phyloP scores from a whole-genome alignment of 2,113 vertebrate genomes.

The Trachemys scripta region DNA sequence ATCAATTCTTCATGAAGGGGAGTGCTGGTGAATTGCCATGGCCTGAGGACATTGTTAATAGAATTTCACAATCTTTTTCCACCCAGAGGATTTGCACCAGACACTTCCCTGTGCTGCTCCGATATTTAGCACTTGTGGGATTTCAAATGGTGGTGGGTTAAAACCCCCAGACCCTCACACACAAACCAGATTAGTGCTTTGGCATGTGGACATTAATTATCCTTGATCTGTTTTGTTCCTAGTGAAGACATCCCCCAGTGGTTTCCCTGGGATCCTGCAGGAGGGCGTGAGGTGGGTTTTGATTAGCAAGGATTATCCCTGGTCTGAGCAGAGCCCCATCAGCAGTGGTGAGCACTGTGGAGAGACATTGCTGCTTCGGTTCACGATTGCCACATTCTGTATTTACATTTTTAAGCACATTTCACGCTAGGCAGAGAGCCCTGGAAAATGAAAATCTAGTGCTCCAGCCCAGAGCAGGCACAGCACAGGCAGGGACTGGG shows the following conservation, averaged over 20 bases:
- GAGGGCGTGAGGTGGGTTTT: not conserved
- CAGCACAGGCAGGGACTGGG: not conserved
- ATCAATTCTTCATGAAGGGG: not conserved
- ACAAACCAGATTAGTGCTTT: not conserved
- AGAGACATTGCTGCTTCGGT: not conserved
- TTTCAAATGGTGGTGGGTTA: not conserved
- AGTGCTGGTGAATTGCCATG: not conserved
- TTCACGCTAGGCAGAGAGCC: not conserved
- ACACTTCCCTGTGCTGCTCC: not conserved
- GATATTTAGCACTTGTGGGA: not conserved
- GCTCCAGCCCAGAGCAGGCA: not conserved
- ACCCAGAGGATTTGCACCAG: not conserved
- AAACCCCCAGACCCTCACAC: not conserved
- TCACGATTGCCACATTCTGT: not conserved
- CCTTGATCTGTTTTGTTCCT: not conserved
- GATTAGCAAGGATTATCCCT: not conserved
- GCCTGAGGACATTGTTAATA: not conserved
- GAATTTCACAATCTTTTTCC: not conserved
- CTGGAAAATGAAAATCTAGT: not conserved
- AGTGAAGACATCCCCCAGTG: not conserved
- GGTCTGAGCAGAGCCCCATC: not conserved
- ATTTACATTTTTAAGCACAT: not conserved
- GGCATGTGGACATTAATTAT: not conserved
- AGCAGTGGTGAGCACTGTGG: too few relatives aligned
- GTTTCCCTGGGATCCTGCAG: not conserved